Conservation (phyloP, 2,113 vertebrate genomes). For the Thamnaconus septentrionalis region DNA sequence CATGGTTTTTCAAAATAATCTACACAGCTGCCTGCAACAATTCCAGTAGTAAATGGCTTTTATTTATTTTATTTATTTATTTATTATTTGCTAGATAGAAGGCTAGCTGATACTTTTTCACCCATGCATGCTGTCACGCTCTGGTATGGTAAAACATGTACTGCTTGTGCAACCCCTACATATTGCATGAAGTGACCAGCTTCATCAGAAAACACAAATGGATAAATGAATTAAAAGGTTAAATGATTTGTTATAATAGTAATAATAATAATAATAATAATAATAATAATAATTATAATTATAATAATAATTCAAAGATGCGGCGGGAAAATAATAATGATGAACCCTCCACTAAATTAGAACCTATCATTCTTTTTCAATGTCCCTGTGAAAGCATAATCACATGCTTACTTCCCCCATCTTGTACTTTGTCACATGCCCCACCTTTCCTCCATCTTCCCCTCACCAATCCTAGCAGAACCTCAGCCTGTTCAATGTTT, state of each 20-base stretch:
- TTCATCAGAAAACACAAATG: background rate
- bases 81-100: conserved; percentile 49
- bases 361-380: too few species aligned
- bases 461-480: background rate
- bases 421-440: conserved; percentile 22
- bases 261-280: too few species aligned
- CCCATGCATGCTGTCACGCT: conserved; percentile 21
- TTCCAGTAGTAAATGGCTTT: conserved; percentile 47
- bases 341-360: too few species aligned
- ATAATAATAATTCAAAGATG: too few species aligned
- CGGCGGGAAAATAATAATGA: too few species aligned
- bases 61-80: too few species aligned
- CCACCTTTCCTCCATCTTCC: background rate
- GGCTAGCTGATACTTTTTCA: conserved; percentile 41
- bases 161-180: background rate
- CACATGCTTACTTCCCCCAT: conserved; percentile 35
- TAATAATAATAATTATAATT: too few species aligned
- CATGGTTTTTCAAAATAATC: conserved; percentile 51
- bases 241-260: too few species aligned
- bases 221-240: background rate
- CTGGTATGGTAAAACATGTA: conserved; percentile 20
- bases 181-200: background rate
- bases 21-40: conserved; percentile 38
- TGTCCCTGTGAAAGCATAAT: conserved; percentile 33
- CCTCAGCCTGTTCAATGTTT: conserved; percentile 1